These are phyloP conservation scores for Narcine bancroftii DNA, from an alignment of 2,113 vertebrate species.

Conservation along the genomic window DNA sequence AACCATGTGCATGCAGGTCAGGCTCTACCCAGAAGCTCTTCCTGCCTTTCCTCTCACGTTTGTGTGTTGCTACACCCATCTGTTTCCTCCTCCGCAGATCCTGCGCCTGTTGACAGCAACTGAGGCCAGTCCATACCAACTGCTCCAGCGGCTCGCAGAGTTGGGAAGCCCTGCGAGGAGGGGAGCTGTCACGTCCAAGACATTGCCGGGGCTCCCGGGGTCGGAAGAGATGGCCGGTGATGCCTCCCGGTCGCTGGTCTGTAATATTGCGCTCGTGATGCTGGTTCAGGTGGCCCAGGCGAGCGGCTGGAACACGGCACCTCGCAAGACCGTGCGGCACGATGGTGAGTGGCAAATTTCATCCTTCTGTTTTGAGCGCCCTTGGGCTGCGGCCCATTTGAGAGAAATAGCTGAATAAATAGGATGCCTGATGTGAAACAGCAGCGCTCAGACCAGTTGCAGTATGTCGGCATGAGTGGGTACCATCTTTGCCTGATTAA, in stretches of 20 bases:
- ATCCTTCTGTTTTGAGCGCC: background rate
- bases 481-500: background rate
- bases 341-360: background rate
- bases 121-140: too few species aligned
- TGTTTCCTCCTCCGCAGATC: background rate
- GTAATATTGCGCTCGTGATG: background rate
- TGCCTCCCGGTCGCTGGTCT: too few species aligned
- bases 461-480: background rate
- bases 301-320: background rate
- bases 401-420: background rate
- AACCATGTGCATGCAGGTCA: background rate
- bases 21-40: background rate
- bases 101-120: background rate
- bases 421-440: background rate
- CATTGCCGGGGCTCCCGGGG: background rate
- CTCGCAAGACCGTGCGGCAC: constrained; percentile 6
- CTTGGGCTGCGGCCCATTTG: background rate
- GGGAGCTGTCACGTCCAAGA: too few species aligned
- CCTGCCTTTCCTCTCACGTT: background rate
- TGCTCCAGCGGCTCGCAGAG: background rate
- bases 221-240: background rate
- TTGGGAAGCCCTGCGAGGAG: background rate
- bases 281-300: background rate
- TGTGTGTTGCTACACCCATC: background rate
- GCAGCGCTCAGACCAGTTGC: background rate